Conservation (phyloP, 2,797 vertebrate genomes). For the Rachycentron canadum region DNA sequence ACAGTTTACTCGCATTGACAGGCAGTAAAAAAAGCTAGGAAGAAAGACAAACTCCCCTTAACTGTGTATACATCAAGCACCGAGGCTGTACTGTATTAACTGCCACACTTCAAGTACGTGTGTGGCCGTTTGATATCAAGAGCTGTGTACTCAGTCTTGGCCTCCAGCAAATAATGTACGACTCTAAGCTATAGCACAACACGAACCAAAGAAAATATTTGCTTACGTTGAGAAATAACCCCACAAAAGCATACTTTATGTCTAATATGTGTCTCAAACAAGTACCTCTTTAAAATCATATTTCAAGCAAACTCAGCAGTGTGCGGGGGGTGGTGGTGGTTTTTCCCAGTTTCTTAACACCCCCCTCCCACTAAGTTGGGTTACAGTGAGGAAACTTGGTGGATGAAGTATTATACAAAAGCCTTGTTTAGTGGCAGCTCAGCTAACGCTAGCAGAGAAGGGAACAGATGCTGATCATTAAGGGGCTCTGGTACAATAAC, state of each 20-base stretch:
- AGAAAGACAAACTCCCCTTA: slow-evolving; percentile 9
- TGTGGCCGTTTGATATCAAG: slow-evolving; percentile 29
- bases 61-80: slow-evolving; percentile 3
- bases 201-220: slow-evolving; percentile 58
- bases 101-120: slow-evolving; percentile 4
- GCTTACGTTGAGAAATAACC: slow-evolving; percentile 58
- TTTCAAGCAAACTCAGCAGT: slow-evolving; percentile 69
- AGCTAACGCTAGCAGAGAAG: slow-evolving; percentile 67
- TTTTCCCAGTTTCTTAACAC: slow-evolving; percentile 1
- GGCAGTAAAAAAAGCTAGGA: slow-evolving; percentile 14
- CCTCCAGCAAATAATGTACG: slow-evolving; percentile 43
- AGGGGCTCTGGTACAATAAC: slow-evolving; percentile 79
- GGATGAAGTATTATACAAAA: slow-evolving; percentile 54
- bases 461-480: slow-evolving; percentile 85
- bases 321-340: too few species aligned
- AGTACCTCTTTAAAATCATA: slow-evolving; percentile 69
- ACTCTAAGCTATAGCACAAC: slow-evolving; percentile 15
- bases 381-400: slow-evolving; percentile 50
- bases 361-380: slow-evolving; percentile 24
- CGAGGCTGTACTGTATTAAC: slow-evolving; percentile 1
- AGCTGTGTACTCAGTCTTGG: slow-evolving; percentile 14
- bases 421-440: slow-evolving; percentile 69
- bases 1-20: slow-evolving; percentile 26
- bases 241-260: slow-evolving; percentile 21
- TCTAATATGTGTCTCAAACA: slow-evolving; percentile 57